Evolutionary conservation across 23 tunicate species (phyloP).

Genomic region (Aplidium turbinatum): DNA sequence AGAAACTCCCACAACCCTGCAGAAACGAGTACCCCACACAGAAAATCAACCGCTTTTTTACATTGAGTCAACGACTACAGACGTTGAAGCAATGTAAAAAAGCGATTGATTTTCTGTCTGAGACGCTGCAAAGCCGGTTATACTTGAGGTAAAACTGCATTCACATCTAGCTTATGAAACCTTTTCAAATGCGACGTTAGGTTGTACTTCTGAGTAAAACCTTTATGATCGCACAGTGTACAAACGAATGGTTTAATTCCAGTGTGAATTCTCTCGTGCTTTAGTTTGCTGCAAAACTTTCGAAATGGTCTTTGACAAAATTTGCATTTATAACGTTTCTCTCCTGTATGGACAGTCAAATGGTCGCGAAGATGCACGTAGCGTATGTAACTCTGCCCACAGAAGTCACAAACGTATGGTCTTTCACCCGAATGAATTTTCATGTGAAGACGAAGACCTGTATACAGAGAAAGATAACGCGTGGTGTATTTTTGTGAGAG

Average conservation of each 20-base stretch:
- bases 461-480: too few relatives aligned
- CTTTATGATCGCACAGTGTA: background rate
- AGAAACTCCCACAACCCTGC: background rate
- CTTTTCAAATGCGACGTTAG: background rate
- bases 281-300: background rate
- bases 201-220: background rate
- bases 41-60: too few relatives aligned
- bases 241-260: background rate
- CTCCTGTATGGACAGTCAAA: background rate
- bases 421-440: too few relatives aligned
- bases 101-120: too few relatives aligned
- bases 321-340: background rate
- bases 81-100: too few relatives aligned
- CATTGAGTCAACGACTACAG: too few relatives aligned
- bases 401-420: background rate
- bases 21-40: too few relatives aligned
- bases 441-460: too few relatives aligned
- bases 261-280: background rate
- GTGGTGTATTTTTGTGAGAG: too few relatives aligned
- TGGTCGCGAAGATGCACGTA: background rate
- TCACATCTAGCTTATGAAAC: background rate
- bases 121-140: too few relatives aligned
- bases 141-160: background rate
- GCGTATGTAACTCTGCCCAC: background rate
- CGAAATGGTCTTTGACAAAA: background rate